Percentiles rank a stretch among this genome's conserved stretches.
Evolutionary conservation across 2,113 vertebrate genomes (phyloP).

Genomic region (Oxyruncus cristatus): DNA sequence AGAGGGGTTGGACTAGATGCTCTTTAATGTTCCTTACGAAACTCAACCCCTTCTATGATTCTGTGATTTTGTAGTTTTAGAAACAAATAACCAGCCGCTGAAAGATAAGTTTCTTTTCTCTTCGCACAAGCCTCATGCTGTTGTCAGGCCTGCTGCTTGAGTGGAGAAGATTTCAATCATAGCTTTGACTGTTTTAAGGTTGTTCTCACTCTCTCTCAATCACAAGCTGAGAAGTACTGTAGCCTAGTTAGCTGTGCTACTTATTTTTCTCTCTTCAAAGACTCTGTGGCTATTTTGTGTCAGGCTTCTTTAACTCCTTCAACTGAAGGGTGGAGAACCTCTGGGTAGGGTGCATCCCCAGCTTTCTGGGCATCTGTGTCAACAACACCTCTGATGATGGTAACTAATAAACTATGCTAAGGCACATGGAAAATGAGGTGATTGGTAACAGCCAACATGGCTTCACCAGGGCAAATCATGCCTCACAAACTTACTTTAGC

Average conservation of each 20-base stretch:
- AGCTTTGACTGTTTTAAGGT: not conserved
- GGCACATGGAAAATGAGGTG: not conserved
- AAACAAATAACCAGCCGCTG: not conserved
- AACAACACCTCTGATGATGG: not conserved
- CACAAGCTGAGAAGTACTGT: not conserved
- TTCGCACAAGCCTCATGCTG: not conserved
- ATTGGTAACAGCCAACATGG: not conserved
- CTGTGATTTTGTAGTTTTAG: not conserved
- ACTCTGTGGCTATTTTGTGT: not conserved
- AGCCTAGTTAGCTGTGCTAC: not conserved
- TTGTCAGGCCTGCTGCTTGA: not conserved
- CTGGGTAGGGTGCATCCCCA: not conserved
- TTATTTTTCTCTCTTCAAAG: not conserved
- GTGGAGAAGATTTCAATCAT: not conserved
- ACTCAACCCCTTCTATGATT: not conserved
- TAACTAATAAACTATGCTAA: not conserved
- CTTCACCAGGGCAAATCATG: not conserved
- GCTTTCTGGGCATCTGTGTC: not conserved
- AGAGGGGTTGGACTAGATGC: not conserved
- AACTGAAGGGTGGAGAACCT: not conserved
- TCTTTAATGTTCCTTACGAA: not conserved
- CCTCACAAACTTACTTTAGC: not conserved
- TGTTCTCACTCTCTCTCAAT: not conserved
- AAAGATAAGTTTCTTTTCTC: not conserved
- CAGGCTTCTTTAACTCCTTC: not conserved